Evolutionary conservation across 2,797 vertebrate genomes (phyloP).

Genomic region (Acanthurus leucopareius): DNA sequence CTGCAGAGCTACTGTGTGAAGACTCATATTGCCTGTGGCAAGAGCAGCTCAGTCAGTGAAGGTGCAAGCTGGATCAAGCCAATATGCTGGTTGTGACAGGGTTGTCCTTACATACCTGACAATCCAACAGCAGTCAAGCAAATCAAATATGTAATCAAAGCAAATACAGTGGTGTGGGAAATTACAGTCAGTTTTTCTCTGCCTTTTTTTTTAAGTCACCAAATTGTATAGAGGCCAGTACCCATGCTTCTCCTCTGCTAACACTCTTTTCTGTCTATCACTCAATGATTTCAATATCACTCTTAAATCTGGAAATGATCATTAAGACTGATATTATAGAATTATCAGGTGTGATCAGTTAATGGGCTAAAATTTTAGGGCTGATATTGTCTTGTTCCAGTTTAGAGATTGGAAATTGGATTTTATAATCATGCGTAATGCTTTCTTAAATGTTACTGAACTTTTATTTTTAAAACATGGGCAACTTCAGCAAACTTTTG

Average conservation of each 20-base stretch:
- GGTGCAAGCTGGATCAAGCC: constrained; percentile 40
- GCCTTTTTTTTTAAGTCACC: neutral
- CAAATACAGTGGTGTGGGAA: constrained; percentile 1
- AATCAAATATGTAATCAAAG: constrained; percentile 1
- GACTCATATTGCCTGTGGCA: constrained; percentile 19
- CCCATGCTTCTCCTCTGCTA: neutral
- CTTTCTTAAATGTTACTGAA: no score
- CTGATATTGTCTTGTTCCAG: no score
- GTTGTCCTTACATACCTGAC: constrained; percentile 17
- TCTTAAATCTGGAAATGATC: neutral
- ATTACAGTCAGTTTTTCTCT: neutral
- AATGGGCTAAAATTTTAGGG: no score
- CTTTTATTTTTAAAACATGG: no score
- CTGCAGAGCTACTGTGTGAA: neutral
- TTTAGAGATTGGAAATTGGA: no score
- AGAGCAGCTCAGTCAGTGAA: constrained; percentile 34
- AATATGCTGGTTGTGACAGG: constrained; percentile 6
- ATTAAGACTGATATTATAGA: no score
- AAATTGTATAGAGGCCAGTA: neutral
- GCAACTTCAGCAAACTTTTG: no score
- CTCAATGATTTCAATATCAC: constrained; percentile 8
- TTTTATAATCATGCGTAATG: no score
- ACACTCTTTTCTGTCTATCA: constrained; percentile 9
- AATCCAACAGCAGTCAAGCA: neutral
- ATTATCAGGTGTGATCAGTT: no score